Evolutionary conservation across 2,797 vertebrate species (phyloP).

Genomic region (Limnodromus scolopaceus): DNA sequence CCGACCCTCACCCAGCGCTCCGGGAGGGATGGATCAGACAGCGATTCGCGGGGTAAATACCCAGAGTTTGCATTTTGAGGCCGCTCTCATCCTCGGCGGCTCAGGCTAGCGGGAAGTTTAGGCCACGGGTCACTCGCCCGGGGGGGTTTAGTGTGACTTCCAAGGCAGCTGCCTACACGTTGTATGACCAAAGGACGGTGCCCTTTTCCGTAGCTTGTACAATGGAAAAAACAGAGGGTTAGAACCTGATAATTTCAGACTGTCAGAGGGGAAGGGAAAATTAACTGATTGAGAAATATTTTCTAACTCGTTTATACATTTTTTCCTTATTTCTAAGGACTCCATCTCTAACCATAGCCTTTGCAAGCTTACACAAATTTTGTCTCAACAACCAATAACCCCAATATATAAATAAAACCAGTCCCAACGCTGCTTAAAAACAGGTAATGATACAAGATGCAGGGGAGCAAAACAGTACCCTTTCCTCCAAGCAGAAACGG

Average conservation of each 20-base stretch:
- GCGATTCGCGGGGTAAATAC: too few species aligned
- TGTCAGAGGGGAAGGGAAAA: background rate
- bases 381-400: background rate
- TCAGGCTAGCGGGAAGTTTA: background rate
- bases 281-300: background rate
- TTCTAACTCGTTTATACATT: background rate
- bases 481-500: background rate
- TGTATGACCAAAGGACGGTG: background rate
- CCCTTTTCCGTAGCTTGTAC: background rate
- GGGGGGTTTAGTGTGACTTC: background rate
- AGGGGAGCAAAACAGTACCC: background rate
- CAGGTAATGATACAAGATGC: background rate
- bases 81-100: background rate
- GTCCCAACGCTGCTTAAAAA: background rate
- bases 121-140: background rate
- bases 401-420: background rate
- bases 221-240: background rate
- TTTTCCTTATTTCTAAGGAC: background rate
- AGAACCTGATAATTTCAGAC: background rate
- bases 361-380: background rate
- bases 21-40: fast-evolving
- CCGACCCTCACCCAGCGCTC: background rate
- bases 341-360: background rate
- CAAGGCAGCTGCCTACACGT: background rate
- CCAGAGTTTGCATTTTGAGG: background rate